Base-by-base conservation (phyloP, 35 echinoderm and acorn worm genomes). In the Apostichopus parvimensis region DNA sequence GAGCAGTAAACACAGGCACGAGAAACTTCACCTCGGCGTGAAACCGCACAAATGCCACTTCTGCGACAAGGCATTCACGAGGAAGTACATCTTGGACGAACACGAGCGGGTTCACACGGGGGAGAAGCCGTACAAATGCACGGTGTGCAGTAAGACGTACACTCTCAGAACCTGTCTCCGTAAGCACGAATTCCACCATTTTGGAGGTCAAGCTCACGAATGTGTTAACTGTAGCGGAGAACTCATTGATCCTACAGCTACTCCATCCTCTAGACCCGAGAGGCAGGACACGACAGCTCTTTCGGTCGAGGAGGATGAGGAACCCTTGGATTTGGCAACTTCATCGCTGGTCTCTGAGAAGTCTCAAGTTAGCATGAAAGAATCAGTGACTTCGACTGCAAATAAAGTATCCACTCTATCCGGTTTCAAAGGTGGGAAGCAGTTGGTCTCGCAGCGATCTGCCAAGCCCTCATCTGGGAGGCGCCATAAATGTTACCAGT, bases 71-170 rank as follows among this genome's bases (percentile, higher is more conserved):
- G 89, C 89, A 18, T 91, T 91, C 76, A 91, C 89, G 53, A 57
- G 89, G 89, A 78, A 91, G 77, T 91, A 91, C 89, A 91, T 91
- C 22, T 59, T 91, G 18, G 89, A 91, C 79, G 89, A 91, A 59
- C 89, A 91, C 57, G 89, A 91, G 55, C 26, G 89, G 45, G 89
- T 91, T 17, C 89, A 91, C 55, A 91, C 89, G 7, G 89, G 89
- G 17, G 89, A 91, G 73, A 91, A 79, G 28, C 89, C 89, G 14
- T 68, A 91, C 76, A 77, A 52, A 8, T 91, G 89, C 76, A 57
- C 71, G 7, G 77, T 91, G 57, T 91, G 89, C 53, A 53, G 73
- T 14, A 79, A 54, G 54, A 57, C 73, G 0, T 91, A 78, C 53
- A 91, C 89, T 56, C 89, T 91, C 22, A 90, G 71, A 78, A 57